Evolutionary conservation across 2,113 vertebrate genomes (phyloP).

Genomic region (Xiphorhynchus elegans): DNA sequence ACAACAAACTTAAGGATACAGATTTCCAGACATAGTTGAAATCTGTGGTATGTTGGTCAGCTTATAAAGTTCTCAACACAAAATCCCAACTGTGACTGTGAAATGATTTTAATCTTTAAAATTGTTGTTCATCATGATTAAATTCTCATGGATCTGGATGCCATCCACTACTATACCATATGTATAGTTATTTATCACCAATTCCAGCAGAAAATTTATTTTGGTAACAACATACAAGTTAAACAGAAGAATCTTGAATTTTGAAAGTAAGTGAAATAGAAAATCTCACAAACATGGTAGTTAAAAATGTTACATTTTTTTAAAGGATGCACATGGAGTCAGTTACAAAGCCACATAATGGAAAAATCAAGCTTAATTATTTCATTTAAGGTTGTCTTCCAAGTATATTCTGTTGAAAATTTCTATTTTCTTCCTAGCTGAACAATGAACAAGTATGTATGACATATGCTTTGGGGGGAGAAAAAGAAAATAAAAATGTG

Average conservation of each 20-base stretch:
- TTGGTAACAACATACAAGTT: background rate
- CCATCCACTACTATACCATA: background rate
- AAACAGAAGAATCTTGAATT: background rate
- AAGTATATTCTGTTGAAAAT: background rate
- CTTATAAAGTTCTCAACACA: background rate
- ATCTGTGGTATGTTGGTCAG: background rate
- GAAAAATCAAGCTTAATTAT: background rate
- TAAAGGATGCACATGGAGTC: background rate
- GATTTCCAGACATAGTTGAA: background rate
- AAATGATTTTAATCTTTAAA: background rate
- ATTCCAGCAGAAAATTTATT: background rate
- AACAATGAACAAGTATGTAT: background rate
- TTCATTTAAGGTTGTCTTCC: background rate
- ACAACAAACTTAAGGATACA: background rate
- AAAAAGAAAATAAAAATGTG: background rate
- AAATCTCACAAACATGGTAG: background rate
- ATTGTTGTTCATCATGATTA: background rate
- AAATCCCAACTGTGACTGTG: background rate
- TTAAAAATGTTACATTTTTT: background rate
- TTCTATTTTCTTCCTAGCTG: background rate
- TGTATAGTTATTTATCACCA: background rate
- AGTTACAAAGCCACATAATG: background rate
- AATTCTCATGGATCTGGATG: background rate
- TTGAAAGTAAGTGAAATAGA: background rate
- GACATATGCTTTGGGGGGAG: accelerated